Conservation (phyloP, 2,113 vertebrate genomes). For the Hucho hucho region DNA sequence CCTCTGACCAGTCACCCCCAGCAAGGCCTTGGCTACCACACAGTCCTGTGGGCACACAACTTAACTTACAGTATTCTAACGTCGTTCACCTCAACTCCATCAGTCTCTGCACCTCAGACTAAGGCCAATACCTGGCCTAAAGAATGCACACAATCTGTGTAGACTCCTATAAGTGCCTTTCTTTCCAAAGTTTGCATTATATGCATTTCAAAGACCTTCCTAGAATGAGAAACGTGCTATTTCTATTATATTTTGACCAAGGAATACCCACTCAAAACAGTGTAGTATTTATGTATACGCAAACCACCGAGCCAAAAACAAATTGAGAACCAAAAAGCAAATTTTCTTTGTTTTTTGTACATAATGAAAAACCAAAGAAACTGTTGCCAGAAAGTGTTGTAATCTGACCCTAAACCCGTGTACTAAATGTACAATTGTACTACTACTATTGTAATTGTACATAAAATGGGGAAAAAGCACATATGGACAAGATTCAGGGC, state of each 20-base stretch:
- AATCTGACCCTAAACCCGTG: conserved; percentile 73
- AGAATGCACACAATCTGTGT: conserved; percentile 58
- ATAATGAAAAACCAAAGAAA: conserved; percentile 66
- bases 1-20: too few species aligned
- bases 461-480: conserved; percentile 65
- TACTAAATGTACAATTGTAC: conserved; percentile 31
- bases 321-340: conserved; percentile 67
- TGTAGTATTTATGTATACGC: conserved; percentile 74
- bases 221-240: conserved; percentile 61
- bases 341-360: conserved; percentile 50
- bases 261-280: conserved; percentile 59
- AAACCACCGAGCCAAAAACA: conserved; percentile 73
- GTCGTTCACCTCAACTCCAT: conserved; percentile 72
- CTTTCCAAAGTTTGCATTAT: conserved; percentile 57
- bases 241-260: conserved; percentile 61
- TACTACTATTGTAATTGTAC: conserved; percentile 49
- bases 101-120: conserved; percentile 69
- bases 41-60: conserved; percentile 57
- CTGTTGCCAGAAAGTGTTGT: conserved; percentile 61
- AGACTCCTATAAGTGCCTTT: conserved; percentile 71
- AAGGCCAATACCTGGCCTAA: conserved; percentile 57
- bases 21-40: conserved; percentile 46
- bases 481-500: conserved; percentile 68
- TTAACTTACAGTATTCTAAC: conserved; percentile 69
- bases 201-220: conserved; percentile 60